phyloP scores from a whole-genome alignment of 2,797 vertebrate species.

The Limnodromus scolopaceus region DNA sequence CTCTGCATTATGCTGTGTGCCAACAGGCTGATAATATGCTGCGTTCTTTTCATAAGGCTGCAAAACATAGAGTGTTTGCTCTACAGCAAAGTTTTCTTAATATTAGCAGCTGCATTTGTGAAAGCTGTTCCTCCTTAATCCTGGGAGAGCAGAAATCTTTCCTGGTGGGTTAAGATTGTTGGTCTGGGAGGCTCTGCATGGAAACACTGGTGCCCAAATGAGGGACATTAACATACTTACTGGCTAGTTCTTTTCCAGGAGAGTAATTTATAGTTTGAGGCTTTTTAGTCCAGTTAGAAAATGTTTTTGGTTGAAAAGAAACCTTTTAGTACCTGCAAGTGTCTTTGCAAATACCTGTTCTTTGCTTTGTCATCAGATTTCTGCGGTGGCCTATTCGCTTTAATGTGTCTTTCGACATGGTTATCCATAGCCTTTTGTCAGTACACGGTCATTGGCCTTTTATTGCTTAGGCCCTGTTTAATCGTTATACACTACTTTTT shows the following conservation, averaged over 20 bases:
- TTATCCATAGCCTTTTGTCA: neutral
- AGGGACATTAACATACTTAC: neutral
- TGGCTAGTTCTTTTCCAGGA: neutral
- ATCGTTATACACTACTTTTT: neutral
- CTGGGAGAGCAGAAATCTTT: neutral
- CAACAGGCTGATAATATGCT: neutral
- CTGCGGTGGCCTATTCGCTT: neutral
- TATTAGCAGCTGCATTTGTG: neutral
- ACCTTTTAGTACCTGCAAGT: neutral
- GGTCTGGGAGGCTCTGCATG: neutral
- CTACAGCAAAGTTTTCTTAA: neutral
- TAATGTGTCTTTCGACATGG: neutral
- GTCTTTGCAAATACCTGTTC: neutral
- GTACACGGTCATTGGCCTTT: neutral
- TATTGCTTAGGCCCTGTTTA: neutral
- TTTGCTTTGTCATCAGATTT: neutral
- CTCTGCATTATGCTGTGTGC: neutral
- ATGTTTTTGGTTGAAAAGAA: neutral
- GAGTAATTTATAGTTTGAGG: neutral
- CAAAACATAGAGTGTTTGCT: neutral
- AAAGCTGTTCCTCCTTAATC: neutral
- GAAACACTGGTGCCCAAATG: neutral
- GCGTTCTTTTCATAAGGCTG: neutral
- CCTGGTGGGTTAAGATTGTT: neutral
- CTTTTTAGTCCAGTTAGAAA: neutral